Conservation (phyloP, 2,797 vertebrate genomes). For the Acrossocheilus wenchowensis region DNA sequence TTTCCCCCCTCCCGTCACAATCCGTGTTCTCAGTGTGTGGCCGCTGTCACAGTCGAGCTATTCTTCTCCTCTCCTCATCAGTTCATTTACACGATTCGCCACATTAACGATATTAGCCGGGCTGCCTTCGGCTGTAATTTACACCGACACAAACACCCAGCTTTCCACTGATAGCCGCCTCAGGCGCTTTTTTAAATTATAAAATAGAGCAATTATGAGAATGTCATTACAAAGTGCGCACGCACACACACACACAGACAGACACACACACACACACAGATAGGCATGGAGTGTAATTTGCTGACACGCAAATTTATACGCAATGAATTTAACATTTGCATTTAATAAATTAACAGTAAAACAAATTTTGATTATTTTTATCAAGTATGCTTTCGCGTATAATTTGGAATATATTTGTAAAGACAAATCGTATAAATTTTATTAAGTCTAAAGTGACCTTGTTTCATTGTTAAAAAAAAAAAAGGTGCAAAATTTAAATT, state of each 20-base stretch:
- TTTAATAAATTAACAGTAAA: not conserved
- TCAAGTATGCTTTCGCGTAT: not conserved
- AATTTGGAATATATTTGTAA: not conserved
- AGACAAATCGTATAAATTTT: not conserved
- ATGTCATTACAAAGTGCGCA: slow-evolving; percentile 33
- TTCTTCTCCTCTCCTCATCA: slow-evolving; percentile 42
- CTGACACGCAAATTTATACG: slow-evolving; percentile 21
- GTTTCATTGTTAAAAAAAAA: not conserved
- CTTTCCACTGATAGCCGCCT: slow-evolving; percentile 45
- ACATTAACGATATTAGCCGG: slow-evolving; percentile 46
- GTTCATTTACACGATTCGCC: slow-evolving; percentile 43
- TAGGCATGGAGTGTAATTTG: slow-evolving; percentile 8
- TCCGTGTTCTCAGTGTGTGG: slow-evolving; percentile 35
- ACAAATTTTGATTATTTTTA: not conserved
- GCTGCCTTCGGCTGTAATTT: slow-evolving; percentile 56
- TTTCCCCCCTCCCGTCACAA: slow-evolving; percentile 7
- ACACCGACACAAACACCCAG: slow-evolving; percentile 45
- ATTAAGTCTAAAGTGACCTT: not conserved
- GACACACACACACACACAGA: not conserved
- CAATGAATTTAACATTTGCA: not conserved
- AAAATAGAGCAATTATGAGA: slow-evolving; percentile 47
- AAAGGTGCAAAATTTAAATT: not conserved
- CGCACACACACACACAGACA: not conserved
- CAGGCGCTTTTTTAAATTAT: slow-evolving; percentile 41
- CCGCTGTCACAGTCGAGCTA: slow-evolving; percentile 33